These are phyloP conservation scores for Pollenia griseotomentosa DNA, from an alignment of 2,888 invertebrate genomes.

Conservation along the genomic window DNA sequence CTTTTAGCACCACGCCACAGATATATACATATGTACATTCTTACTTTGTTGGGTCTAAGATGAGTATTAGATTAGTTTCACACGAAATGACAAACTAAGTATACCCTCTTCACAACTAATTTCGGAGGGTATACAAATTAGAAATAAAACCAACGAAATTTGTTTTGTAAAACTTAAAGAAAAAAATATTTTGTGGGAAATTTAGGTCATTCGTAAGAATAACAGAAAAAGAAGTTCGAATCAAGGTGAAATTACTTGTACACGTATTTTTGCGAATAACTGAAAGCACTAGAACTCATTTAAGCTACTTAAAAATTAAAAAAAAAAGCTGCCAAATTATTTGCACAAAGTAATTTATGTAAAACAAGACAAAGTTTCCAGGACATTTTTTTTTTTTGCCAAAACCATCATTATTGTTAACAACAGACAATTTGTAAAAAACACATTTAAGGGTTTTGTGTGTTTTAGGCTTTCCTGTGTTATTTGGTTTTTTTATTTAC, in stretches of 20 bases:
- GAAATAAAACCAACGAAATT: background rate
- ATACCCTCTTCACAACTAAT: no score
- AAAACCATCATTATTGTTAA: slow-evolving; percentile 19
- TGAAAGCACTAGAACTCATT: background rate
- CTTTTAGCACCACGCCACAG: no score
- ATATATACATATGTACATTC: no score
- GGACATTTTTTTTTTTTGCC: background rate
- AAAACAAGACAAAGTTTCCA: slow-evolving; percentile 22
- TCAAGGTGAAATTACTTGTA: slow-evolving; percentile 30
- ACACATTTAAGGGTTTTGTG: slow-evolving; percentile 17
- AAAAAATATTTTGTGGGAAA: background rate
- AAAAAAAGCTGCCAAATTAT: slow-evolving; percentile 1
- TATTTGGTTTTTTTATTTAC: slow-evolving; percentile 30
- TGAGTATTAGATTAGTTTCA: no score
- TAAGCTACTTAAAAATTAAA: background rate
- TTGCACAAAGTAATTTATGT: slow-evolving; percentile 1
- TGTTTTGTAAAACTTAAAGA: background rate
- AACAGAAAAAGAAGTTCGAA: background rate
- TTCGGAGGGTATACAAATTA: background rate
- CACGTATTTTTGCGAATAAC: background rate
- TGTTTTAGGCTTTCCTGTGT: background rate
- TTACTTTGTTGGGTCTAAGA: no score
- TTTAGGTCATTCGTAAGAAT: slow-evolving; percentile 42
- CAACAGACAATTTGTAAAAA: background rate
- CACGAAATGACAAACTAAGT: no score